phyloP scores from a whole-genome alignment of 64 coral and sea anemone species.

The Montipora efflorescens region DNA sequence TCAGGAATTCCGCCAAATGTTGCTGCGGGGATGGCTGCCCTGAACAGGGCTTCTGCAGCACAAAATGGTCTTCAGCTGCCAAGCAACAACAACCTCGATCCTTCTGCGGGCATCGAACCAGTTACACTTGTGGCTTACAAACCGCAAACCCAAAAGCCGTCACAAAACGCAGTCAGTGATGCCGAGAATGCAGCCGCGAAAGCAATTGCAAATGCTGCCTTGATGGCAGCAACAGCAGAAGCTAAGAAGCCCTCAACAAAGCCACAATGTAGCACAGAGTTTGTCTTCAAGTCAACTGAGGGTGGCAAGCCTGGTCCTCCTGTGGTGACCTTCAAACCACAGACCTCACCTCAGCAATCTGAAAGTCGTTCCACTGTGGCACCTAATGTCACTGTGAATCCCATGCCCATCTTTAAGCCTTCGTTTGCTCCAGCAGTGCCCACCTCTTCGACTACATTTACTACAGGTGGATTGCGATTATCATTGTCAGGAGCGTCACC shows the following conservation, averaged over 20 bases:
- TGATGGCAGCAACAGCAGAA: constrained; percentile 51
- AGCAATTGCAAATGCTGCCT: constrained; percentile 52
- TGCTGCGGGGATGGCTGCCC: constrained; percentile 58
- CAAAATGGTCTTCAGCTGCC: background rate
- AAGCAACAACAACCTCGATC: constrained; percentile 48
- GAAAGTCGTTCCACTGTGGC: background rate
- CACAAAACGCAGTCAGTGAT: background rate
- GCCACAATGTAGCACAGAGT: constrained; percentile 70
- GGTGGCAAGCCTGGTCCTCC: constrained; percentile 57
- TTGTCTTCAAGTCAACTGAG: constrained; percentile 36
- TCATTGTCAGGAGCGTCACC: background rate
- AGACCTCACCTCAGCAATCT: background rate
- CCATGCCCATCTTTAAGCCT: constrained; percentile 12
- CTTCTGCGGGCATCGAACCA: constrained; percentile 69
- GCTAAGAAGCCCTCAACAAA: constrained; percentile 42
- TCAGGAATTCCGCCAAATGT: constrained; percentile 8
- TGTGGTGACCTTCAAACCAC: constrained; percentile 66
- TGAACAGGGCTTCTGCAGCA: constrained; percentile 38
- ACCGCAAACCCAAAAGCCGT: constrained; percentile 10
- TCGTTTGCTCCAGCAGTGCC: constrained; percentile 4
- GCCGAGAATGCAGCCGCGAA: constrained; percentile 10
- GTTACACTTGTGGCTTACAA: constrained; percentile 49
- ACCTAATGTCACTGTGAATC: constrained; percentile 71
- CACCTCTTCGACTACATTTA: background rate
- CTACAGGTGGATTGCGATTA: background rate